Evolutionary conservation across 1,140 invertebrate genomes (phyloP), one percentile per base, ranked within the genome.

Genomic region (Lasaia peninsularis): DNA sequence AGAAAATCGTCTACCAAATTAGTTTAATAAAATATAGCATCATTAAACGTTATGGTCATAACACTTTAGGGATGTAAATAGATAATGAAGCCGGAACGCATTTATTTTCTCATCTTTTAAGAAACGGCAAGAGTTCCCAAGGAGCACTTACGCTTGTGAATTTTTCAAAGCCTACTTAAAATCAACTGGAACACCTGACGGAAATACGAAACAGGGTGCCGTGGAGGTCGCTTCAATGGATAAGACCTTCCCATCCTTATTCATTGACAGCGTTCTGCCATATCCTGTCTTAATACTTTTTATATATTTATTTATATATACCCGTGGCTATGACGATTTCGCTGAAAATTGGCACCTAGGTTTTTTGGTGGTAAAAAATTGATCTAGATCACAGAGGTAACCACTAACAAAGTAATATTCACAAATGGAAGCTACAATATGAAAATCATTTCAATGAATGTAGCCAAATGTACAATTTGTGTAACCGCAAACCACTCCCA

Each of bases 81-180:
- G 33, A n/a, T 34, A 34, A 34, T n/a, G 33, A n/a, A 34, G 33
- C 7, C 9, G 33, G 33, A 37, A 37, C 37, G 8, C 37, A 44
- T 44, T 44, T 44, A 44, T 44, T 44, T 44, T 44, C 37, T 44
- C 9, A 44, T 44, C 37, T 44, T 44, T 44, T 44, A 44, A 44
- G 37, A 44, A 44, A 44, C 16, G 37, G 16, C 18, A 44, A 44
- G 16, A 44, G 37, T 44, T 44, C 18, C 16, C 37, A 44, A 44
- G 37, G 16, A 44, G 37, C 16, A 44, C 16, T 44, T 44, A 20
- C 37, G 37, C 37, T 44, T 3, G 37, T 40, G 37, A 40, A 40
- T 40, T 40, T 40, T 40, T 40, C 37, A 40, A 40, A 40, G 37
- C 37, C 37, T 40, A 40, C 37, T 40, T 40, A 40, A 40, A 40